Base-by-base conservation (phyloP, 2,113 vertebrate species). In the Heterochromis multidens region DNA sequence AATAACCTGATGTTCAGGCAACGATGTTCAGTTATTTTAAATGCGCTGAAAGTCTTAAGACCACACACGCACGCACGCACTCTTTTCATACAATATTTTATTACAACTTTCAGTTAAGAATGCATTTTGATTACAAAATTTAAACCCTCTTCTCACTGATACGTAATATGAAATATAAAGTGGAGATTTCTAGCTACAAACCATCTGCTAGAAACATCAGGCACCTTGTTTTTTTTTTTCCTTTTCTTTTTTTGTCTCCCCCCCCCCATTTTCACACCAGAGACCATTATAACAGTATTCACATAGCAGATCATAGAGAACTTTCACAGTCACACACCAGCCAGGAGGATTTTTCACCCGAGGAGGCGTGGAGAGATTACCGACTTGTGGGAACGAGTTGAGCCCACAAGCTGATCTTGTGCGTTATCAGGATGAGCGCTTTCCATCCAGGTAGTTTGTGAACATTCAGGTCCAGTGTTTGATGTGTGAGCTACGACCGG, bases 121-220 rank as follows among this genome's bases (percentile, higher is more conserved):
- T 35, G 80, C 37, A 49, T 80, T 82, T 88, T 8, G 29, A 84
- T 91, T 88, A 89, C 31, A 92, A 94, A 87, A 91, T 80, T 61
- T 74, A 79, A 86, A 89, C 43, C 81, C 81, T 78, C 23, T 82
- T 67, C 40, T 82, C n/a, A 9, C 17, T 6, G 23, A 76, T 79
- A 62, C 67, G 67, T 81, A 77, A 91, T 81, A 93, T 80, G 77
- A 89, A 89, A 81, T 88, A 92, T 57, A 92, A 92, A 93, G 78
- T 72, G 23, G 4, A 76, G n/a, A 88, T 80, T 80, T 82, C 79
- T 77, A 77, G 65, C 52, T 65, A 76, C 76, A 80, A 89, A 37
- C 49, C 19, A 23, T 58, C 62, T 56, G 65, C 77, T 63, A 79
- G 35, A 81, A 88, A 87, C 87, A 78, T 84, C 77, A 94, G 93